phyloP scores from a whole-genome alignment of 1,140 invertebrate genomes.

The Zophobas atratus region DNA sequence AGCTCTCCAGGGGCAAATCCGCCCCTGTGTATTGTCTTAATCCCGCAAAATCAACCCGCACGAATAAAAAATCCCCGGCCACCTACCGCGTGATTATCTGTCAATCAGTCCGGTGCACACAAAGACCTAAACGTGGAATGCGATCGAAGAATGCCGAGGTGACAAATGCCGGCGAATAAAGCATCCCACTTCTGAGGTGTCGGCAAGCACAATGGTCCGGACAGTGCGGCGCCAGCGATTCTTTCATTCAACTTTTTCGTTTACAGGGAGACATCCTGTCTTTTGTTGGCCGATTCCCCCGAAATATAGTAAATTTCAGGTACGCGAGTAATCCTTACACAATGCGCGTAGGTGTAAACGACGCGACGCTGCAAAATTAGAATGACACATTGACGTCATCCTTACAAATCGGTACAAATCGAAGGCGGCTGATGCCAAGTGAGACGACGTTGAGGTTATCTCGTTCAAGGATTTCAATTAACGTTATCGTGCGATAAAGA shows the following conservation, averaged over 20 bases:
- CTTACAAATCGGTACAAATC: too few species aligned
- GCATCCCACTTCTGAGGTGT: conserved; percentile 32
- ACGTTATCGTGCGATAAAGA: too few species aligned
- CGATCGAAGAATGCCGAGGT: conserved; percentile 7
- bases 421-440: too few species aligned
- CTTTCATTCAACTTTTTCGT: conserved; percentile 13
- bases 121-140: conserved; percentile 21
- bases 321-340: background rate
- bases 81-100: background rate
- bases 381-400: too few species aligned
- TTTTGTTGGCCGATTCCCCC: conserved; percentile 14
- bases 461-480: too few species aligned
- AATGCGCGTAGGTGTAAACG: background rate
- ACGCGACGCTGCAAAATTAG: too few species aligned
- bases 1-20: too few species aligned
- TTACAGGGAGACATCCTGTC: conserved; percentile 23
- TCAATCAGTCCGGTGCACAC: conserved; percentile 8
- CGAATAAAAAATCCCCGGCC: conserved; percentile 6
- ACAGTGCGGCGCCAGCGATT: conserved; percentile 31
- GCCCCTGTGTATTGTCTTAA: too few species aligned
- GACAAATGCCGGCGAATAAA: conserved; percentile 28
- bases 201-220: conserved; percentile 16
- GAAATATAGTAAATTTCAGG: conserved; percentile 42
- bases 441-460: too few species aligned
- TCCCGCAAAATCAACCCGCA: background rate